phyloP scores from a whole-genome alignment of 2,888 invertebrate species.

The Plagodis pulveraria region DNA sequence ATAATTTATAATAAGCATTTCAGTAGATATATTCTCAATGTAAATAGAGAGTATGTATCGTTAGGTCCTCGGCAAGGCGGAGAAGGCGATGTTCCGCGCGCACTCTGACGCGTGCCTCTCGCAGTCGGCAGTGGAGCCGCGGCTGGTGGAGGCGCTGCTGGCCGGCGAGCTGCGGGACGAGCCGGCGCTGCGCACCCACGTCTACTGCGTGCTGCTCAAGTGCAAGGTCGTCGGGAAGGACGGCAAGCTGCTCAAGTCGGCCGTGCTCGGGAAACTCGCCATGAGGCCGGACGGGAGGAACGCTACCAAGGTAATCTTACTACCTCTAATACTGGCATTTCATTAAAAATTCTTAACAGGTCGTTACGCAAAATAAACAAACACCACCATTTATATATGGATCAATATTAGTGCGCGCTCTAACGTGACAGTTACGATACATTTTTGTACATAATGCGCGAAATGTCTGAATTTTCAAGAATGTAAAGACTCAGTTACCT shows the following conservation, averaged over 20 bases:
- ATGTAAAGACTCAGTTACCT: too few species aligned
- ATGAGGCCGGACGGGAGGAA: constrained; percentile 55
- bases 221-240: constrained; percentile 77
- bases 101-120: constrained; percentile 70
- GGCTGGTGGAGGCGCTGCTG: constrained; percentile 56
- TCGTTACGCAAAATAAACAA: too few species aligned
- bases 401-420: too few species aligned
- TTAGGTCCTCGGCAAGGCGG: constrained; percentile 68
- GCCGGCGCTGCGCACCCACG: constrained; percentile 60
- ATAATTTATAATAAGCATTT: too few species aligned
- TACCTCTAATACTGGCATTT: not conserved
- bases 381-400: too few species aligned
- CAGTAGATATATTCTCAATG: too few species aligned
- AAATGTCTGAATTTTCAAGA: too few species aligned
- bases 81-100: constrained; percentile 73
- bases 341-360: not conserved
- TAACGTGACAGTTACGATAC: too few species aligned
- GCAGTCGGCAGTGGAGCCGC: constrained; percentile 53
- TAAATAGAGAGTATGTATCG: not conserved
- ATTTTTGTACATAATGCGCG: too few species aligned
- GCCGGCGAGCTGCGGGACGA: constrained; percentile 55
- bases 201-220: constrained; percentile 72
- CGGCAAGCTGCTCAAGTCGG: constrained; percentile 72
- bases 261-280: constrained; percentile 60
- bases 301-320: constrained; percentile 60